These are phyloP conservation scores for Melanostoma mellinum DNA, from an alignment of 2,888 invertebrate species.

Conservation along the genomic window DNA sequence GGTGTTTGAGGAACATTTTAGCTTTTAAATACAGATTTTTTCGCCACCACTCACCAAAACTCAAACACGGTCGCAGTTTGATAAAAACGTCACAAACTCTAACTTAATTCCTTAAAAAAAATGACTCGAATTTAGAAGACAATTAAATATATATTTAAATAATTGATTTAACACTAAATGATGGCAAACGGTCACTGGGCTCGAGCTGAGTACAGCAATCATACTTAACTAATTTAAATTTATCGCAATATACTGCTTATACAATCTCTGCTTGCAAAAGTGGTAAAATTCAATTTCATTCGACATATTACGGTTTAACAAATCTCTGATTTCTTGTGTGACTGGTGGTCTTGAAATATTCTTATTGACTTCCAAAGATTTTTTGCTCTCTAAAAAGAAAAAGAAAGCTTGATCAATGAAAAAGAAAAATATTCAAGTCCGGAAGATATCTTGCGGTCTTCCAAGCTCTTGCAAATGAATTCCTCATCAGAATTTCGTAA, in stretches of 20 bases:
- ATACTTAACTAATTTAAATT: conserved; percentile 7
- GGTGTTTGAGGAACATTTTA: too few relatives aligned
- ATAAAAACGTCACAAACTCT: too few relatives aligned
- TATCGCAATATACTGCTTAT: conserved; percentile 88
- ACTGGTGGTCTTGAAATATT: conserved; percentile 92
- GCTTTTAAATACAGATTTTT: too few relatives aligned
- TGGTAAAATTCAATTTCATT: conserved; percentile 94
- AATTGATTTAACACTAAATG: conserved; percentile 31
- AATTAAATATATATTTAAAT: conserved; percentile 5
- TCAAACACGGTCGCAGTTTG: too few relatives aligned
- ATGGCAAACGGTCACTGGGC: conserved; percentile 43
- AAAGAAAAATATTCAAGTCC: neutral
- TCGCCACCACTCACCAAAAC: too few relatives aligned
- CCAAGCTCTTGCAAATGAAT: too few relatives aligned
- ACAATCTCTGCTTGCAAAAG: conserved; percentile 91
- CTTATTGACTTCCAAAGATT: conserved; percentile 79
- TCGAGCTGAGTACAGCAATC: neutral
- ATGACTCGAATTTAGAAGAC: neutral
- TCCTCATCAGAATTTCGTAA: neutral
- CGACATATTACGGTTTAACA: conserved; percentile 91
- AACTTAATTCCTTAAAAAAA: neutral
- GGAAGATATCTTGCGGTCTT: too few relatives aligned
- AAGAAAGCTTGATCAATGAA: neutral
- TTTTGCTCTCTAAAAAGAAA: conserved; percentile 44
- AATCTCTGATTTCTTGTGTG: conserved; percentile 89